Evolutionary conservation across 2,113 vertebrate species (phyloP).

Genomic region (Lophotis ruficrista): DNA sequence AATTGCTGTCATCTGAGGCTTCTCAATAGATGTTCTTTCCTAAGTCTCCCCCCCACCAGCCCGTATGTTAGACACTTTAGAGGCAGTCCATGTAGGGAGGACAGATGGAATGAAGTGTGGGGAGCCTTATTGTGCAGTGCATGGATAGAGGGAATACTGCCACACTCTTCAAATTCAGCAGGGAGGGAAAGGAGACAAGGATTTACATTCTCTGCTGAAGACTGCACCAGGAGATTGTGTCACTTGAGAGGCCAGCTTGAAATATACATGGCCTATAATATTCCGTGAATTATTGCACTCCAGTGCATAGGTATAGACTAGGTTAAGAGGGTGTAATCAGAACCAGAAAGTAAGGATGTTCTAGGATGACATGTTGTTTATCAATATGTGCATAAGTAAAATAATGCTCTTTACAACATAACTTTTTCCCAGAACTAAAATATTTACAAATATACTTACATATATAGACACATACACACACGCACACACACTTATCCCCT

Average conservation of each 20-base stretch:
- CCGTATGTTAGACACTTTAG: neutral
- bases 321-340: conserved; percentile 66
- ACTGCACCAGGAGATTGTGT: conserved; percentile 36
- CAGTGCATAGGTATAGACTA: conserved; percentile 28
- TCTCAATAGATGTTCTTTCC: neutral
- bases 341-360: conserved; percentile 56
- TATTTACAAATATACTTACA: neutral
- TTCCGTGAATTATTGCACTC: conserved; percentile 52
- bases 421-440: neutral
- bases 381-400: conserved; percentile 24
- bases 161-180: neutral
- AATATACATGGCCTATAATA: conserved; percentile 16
- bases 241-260: conserved; percentile 53
- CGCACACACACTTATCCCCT: neutral
- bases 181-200: neutral
- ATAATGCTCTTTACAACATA: neutral
- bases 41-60: neutral
- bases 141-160: neutral
- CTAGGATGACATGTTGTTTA: conserved; percentile 48
- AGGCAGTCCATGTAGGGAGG: neutral
- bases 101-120: neutral
- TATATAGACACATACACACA: neutral
- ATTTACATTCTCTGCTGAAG: conserved; percentile 52
- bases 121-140: neutral
- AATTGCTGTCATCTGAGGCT: neutral